Evolutionary conservation across 37 sponge, comb jelly and placozoan species (phyloP), one percentile per base, ranked within the genome.

Genomic region (Aplysina aerophoba): DNA sequence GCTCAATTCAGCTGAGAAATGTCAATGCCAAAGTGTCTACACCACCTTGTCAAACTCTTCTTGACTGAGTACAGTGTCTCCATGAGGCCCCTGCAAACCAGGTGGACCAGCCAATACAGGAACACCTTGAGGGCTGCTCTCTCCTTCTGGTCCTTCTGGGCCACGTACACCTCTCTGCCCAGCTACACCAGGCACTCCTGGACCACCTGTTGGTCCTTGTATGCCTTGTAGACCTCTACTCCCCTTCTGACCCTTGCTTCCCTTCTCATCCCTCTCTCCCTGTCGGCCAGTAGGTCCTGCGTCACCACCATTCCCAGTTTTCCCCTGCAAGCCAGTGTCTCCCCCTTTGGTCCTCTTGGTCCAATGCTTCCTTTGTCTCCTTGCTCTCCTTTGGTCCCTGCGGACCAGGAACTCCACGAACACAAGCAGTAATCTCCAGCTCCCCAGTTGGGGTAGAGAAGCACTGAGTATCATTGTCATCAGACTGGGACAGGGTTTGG

Each of bases 201-300:
- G 35, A 40, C 54, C 59, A 33, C 87, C 87, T 15, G 30, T 11
- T 53, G 56, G 24, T 37, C 87, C 87, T 22, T 40, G 31, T 13
- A 50, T 61, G 15, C 87, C 87, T 30, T 81, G 60, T 34, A 40
- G n/a, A 12, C 87, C 87, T 11, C 27, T 24, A 55, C 40, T 15
- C 19, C 79, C 79, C 38, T 44, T 44, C 53, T 54, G 79, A 15
- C 79, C 79, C n/a, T 44, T 39, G n/a, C 55, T 21, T 44, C 79
- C 79, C 40, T 16, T 4, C 36, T 66, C 72, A n/a, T 81, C 87
- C 12, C 33, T 58, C 14, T 17, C 39, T 34, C 87, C 87, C 0
- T 79, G 41, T 25, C 55, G 38, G 27, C 87, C 87, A 4, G 33
- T 40, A 22, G 17, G 56, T 78, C 79, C 86, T 14, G 68, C 60